Evolutionary conservation across 2,888 invertebrate species (phyloP).

Genomic region (Machimus atricapillus): DNA sequence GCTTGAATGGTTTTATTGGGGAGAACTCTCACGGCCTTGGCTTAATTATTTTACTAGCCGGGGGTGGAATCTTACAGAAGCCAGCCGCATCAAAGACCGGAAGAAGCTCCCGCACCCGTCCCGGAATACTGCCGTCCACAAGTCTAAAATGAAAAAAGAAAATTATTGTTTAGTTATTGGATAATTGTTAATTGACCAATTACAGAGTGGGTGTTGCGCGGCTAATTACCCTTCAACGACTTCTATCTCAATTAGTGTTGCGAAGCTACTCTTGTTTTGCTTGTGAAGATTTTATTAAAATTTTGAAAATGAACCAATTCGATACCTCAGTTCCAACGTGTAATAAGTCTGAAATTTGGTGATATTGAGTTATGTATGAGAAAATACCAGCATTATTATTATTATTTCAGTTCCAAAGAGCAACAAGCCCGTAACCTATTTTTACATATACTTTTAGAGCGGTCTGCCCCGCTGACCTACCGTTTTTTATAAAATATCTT

Average conservation of each 20-base stretch:
- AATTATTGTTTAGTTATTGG: neutral
- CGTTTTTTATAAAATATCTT: slow-evolving; percentile 65
- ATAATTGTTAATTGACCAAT: neutral
- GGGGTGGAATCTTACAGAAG: slow-evolving; percentile 83
- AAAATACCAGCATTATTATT: neutral
- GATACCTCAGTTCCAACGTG: neutral
- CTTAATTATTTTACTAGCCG: slow-evolving; percentile 78
- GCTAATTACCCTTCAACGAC: neutral
- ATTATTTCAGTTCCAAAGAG: neutral
- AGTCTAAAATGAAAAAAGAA: slow-evolving; percentile 63
- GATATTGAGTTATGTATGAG: neutral
- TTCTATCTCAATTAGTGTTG: neutral
- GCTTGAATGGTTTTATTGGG: neutral
- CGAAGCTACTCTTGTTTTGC: neutral
- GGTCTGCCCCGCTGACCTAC: slow-evolving; percentile 49
- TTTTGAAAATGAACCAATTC: neutral
- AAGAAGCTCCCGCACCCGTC: slow-evolving; percentile 74
- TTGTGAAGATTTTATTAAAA: neutral
- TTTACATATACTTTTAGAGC: neutral
- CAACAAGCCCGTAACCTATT: neutral
- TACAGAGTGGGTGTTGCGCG: neutral
- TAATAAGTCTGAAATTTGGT: neutral
- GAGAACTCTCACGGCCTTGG: slow-evolving; percentile 58
- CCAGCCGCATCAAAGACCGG: slow-evolving; percentile 87
- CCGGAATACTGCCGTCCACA: slow-evolving; percentile 72